phyloP scores from a whole-genome alignment of 2,888 invertebrate species.

The Meandrusa payeni region DNA sequence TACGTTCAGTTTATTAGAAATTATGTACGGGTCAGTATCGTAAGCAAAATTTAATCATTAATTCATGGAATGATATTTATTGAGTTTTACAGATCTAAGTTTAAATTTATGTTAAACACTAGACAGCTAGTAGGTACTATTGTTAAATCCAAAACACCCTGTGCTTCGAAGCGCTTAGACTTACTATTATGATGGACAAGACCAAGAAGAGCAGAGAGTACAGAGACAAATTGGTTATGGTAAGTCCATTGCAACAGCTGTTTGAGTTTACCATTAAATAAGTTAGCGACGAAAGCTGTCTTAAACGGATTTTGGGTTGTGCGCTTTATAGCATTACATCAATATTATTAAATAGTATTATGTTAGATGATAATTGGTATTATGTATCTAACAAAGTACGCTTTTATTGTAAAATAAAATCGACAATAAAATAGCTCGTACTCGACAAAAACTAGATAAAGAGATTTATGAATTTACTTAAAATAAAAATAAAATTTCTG shows the following conservation, averaged over 20 bases:
- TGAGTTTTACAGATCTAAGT: slow-evolving; percentile 13
- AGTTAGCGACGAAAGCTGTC: background rate
- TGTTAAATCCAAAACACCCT: slow-evolving; percentile 28
- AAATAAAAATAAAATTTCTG: too few relatives aligned
- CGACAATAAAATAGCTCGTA: slow-evolving; percentile 2
- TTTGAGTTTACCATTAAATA: background rate
- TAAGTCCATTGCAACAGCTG: background rate
- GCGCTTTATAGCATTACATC: slow-evolving; percentile 19
- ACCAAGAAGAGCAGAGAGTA: slow-evolving; percentile 1
- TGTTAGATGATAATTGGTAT: background rate
- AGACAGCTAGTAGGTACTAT: slow-evolving; percentile 23
- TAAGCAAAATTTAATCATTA: slow-evolving; percentile 20
- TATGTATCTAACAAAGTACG: too few relatives aligned
- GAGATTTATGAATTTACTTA: too few relatives aligned
- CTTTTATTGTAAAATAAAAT: background rate
- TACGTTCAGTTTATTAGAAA: slow-evolving; percentile 13
- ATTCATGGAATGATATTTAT: slow-evolving; percentile 18
- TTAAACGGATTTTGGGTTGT: slow-evolving; percentile 15
- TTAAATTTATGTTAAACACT: slow-evolving; percentile 15
- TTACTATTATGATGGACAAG: slow-evolving; percentile 13
- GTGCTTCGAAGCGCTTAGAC: slow-evolving; percentile 28
- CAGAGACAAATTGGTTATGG: too few relatives aligned
- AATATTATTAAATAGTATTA: slow-evolving; percentile 8
- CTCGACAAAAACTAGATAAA: background rate
- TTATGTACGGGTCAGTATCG: slow-evolving; percentile 18